A percentile compares a stretch with the other conserved stretches of the same genome.
These are phyloP conservation scores for Eilema griseolum DNA, from an alignment of 2,888 invertebrate genomes.

Conservation along the genomic window DNA sequence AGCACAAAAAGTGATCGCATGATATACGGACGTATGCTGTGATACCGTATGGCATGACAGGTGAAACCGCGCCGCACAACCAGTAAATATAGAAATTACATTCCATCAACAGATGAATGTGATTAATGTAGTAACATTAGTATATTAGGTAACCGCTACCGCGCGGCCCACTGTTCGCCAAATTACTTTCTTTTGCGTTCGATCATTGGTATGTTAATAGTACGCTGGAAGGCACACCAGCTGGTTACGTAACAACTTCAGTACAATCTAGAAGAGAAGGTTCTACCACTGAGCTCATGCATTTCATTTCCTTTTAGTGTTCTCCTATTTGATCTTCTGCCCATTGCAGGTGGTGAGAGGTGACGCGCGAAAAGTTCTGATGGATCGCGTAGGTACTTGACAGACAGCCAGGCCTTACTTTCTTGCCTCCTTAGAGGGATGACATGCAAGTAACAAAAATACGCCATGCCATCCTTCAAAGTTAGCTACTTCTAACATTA, in stretches of 20 bases:
- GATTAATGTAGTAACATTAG: conserved; percentile 12
- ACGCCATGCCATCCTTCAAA: not conserved
- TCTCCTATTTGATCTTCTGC: no score
- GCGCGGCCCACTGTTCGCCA: conserved; percentile 2
- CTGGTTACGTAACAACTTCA: conserved; percentile 16
- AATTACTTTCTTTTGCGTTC: conserved; percentile 13
- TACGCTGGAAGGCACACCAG: conserved; percentile 1
- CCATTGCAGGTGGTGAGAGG: no score
- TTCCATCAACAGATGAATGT: not conserved
- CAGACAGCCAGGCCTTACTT: not conserved
- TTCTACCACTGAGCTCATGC: not conserved
- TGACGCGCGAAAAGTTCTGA: no score
- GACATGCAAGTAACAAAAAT: not conserved
- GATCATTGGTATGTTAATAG: conserved; percentile 9
- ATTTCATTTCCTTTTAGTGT: no score
- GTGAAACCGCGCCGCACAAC: not conserved
- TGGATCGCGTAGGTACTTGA: no score
- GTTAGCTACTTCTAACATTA: not conserved
- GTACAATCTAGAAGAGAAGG: not conserved
- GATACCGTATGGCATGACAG: conserved; percentile 2
- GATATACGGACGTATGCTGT: not conserved
- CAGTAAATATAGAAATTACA: not conserved
- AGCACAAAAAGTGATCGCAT: not conserved
- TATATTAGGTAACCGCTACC: not conserved
- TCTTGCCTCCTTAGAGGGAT: not conserved